Base-by-base conservation (phyloP, 2,113 vertebrate species). In the Pteruthius melanotis region DNA sequence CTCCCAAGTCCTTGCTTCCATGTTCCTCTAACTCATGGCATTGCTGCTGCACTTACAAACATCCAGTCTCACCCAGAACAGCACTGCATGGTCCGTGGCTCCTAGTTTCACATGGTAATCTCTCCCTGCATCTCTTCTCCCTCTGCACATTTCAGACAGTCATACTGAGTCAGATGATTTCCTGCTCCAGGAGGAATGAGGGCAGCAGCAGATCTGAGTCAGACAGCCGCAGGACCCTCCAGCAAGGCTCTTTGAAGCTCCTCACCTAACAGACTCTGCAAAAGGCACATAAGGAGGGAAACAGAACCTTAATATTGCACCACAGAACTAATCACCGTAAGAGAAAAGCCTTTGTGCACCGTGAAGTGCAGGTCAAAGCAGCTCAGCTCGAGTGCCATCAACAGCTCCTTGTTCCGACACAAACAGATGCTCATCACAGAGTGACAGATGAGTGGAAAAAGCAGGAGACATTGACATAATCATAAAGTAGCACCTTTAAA, bases 371-470 rank as follows among this genome's bases (percentile, higher is more conserved):
- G 85, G 94, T 91, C 93, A 90, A 42, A 95, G 85, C 60, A 28
- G 79, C 82, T 80, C 90, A 30, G 87, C 83, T 96, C 63, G 2
- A 96, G 93, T 68, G 90, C 92, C 44, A 17, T 93, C 94, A 95
- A 95, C 92, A 95, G 1, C 64, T 59, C 93, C 90, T 96, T 81
- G 79, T 95, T 95, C 89, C 66, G 81, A 72, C 84, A 94, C 88
- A 91, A 92, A 89, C 78, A 95, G 95, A 79, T 89, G 82, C 93
- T 95, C 91, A 63, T 90, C 91, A 70, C 42, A 47, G 87, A 74
- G 72, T 50, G 80, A 74, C 14, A 54, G 74, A 68, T 68, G 83
- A 95, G 81, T 33, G n/a, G 85, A 7, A 60, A 89, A 81, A 94
- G 76, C 60, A n/a, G 79, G 35, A 86, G 28, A 81, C 90, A 94